These are phyloP conservation scores for Taurulus bubalis DNA, from an alignment of 2,113 vertebrate genomes.

Conservation along the genomic window DNA sequence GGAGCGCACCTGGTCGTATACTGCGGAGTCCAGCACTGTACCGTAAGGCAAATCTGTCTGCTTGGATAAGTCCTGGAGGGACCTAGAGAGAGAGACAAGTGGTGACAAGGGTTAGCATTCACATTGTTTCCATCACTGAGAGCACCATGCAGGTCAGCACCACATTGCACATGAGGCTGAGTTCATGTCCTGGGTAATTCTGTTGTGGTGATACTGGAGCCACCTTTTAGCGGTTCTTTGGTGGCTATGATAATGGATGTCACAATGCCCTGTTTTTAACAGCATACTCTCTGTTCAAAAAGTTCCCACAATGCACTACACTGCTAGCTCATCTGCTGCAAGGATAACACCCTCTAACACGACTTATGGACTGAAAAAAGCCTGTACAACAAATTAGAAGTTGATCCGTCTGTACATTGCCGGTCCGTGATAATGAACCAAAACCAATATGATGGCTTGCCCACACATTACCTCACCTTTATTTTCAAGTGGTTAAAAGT, in stretches of 20 bases:
- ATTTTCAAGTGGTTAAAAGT: background rate
- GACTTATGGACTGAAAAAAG: background rate
- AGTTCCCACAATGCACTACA: background rate
- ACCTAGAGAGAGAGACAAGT: slow-evolving; percentile 82
- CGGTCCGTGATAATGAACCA: background rate
- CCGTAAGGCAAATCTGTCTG: slow-evolving; percentile 98
- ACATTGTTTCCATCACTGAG: background rate
- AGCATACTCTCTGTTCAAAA: background rate
- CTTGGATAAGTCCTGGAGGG: slow-evolving; percentile 96
- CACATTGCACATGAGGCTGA: background rate
- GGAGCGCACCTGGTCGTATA: slow-evolving; percentile 95
- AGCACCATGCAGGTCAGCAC: background rate
- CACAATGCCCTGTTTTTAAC: background rate
- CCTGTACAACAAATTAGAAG: background rate
- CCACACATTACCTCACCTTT: background rate
- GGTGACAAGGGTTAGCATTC: background rate
- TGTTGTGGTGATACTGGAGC: background rate
- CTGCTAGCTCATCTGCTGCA: background rate
- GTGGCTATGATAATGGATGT: background rate
- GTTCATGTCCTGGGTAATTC: slow-evolving; percentile 6
- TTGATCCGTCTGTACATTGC: background rate
- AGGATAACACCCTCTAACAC: background rate
- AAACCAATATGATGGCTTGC: background rate
- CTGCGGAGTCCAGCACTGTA: slow-evolving; percentile 95
- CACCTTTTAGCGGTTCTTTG: background rate